A percentile compares a stretch with the other conserved stretches of the same genome.
Conservation (phyloP, 2,888 invertebrate genomes). For the Drosophila silvestris region DNA sequence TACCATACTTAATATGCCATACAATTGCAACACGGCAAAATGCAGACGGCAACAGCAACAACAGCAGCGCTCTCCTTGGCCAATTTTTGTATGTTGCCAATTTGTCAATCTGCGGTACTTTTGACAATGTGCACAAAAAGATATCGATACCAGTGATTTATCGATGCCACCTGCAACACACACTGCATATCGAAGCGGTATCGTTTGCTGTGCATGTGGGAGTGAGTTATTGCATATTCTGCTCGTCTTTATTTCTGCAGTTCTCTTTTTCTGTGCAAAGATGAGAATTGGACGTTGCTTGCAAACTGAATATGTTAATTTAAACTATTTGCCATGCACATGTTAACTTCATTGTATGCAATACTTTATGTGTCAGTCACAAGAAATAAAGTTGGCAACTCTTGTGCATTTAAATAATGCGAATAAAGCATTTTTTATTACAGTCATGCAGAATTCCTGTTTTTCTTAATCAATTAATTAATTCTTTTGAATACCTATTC, state of each 20-base stretch:
- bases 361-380: slow-evolving; percentile 14
- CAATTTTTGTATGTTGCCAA: slow-evolving; percentile 54
- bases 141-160: slow-evolving; percentile 68
- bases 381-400: slow-evolving; percentile 36
- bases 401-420: slow-evolving; percentile 25
- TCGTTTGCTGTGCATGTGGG: slow-evolving; percentile 13
- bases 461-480: slow-evolving; percentile 8
- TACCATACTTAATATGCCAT: slow-evolving; percentile 9
- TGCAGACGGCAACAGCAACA: background rate
- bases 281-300: slow-evolving; percentile 35
- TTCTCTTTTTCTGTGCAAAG: slow-evolving; percentile 25
- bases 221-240: slow-evolving; percentile 22
- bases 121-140: slow-evolving; percentile 51
- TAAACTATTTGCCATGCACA: slow-evolving; percentile 30
- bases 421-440: slow-evolving; percentile 17
- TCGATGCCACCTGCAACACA: slow-evolving; percentile 67
- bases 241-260: slow-evolving; percentile 42
- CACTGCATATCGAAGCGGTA: background rate
- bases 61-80: slow-evolving; percentile 52
- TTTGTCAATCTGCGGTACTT: slow-evolving; percentile 59
- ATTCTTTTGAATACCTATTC: slow-evolving; percentile 6
- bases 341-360: slow-evolving; percentile 20
- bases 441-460: slow-evolving; percentile 18
- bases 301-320: slow-evolving; percentile 45
- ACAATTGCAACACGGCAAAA: slow-evolving; percentile 8